Conservation (phyloP, 1,140 invertebrate genomes). For the Rhagoletis zephyria region DNA sequence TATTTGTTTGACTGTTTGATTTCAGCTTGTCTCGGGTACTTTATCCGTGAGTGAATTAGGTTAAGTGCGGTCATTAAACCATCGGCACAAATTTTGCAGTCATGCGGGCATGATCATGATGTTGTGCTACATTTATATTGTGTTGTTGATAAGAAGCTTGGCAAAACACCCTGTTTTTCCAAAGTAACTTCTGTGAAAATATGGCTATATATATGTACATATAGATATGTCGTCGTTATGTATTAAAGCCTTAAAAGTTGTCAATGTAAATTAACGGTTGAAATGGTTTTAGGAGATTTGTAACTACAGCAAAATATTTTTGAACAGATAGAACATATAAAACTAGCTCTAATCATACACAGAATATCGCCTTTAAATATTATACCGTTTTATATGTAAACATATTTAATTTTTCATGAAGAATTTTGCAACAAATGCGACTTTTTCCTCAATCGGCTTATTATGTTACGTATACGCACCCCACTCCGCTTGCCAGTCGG, state of each 20-base stretch:
- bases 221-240: no score
- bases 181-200: not conserved
- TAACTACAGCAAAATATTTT: no score
- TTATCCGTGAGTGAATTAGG: constrained; percentile 63
- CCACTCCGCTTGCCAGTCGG: not conserved
- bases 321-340: no score
- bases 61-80: constrained; percentile 73
- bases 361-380: no score
- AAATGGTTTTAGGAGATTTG: no score
- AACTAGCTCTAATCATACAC: no score
- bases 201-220: no score
- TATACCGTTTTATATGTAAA: not conserved
- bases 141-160: constrained; percentile 51
- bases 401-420: not conserved
- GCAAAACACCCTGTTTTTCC: not conserved
- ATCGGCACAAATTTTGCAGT: constrained; percentile 69
- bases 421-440: no score
- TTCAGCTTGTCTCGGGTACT: constrained; percentile 55
- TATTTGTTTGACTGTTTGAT: not conserved
- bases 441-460: not conserved
- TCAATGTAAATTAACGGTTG: no score
- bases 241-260: no score
- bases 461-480: not conserved
- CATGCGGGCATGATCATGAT: not conserved
- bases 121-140: not conserved